These are phyloP conservation scores for Ariopsis seemanni DNA, from an alignment of 2,113 vertebrate species.

Conservation along the genomic window DNA sequence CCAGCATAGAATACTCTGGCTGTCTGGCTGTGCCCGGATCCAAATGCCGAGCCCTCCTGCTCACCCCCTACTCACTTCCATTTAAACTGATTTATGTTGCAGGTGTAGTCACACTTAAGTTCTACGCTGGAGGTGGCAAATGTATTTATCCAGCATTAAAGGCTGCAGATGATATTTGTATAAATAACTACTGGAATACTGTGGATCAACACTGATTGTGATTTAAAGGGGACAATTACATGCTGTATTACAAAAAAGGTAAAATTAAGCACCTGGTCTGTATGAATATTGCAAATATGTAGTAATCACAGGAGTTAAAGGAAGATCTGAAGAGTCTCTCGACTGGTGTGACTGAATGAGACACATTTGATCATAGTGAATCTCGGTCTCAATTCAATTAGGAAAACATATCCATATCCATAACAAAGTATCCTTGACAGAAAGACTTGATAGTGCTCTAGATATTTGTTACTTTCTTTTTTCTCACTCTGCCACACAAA, in stretches of 20 bases:
- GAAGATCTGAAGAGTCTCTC: background rate
- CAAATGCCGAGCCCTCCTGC: background rate
- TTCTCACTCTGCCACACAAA: background rate
- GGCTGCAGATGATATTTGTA: constrained; percentile 5
- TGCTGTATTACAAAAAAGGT: background rate
- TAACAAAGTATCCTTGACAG: background rate
- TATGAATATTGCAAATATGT: constrained; percentile 6
- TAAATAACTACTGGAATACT: constrained; percentile 8
- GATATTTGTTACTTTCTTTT: background rate
- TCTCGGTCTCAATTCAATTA: background rate
- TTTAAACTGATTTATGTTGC: constrained; percentile 21
- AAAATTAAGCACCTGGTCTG: background rate
- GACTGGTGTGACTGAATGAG: background rate
- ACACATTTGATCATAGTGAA: background rate
- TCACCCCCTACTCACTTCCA: constrained; percentile 19
- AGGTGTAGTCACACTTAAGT: constrained; percentile 10
- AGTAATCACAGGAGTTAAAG: background rate
- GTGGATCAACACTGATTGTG: background rate
- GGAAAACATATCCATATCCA: background rate
- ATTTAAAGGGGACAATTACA: background rate
- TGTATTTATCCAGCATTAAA: background rate
- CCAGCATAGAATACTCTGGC: constrained; percentile 1
- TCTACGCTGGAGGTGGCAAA: constrained; percentile 6
- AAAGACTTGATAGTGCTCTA: background rate
- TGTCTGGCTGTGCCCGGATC: background rate